These are phyloP conservation scores for Pempheris klunzingeri DNA, from an alignment of 2,797 vertebrate genomes.

Conservation along the genomic window DNA sequence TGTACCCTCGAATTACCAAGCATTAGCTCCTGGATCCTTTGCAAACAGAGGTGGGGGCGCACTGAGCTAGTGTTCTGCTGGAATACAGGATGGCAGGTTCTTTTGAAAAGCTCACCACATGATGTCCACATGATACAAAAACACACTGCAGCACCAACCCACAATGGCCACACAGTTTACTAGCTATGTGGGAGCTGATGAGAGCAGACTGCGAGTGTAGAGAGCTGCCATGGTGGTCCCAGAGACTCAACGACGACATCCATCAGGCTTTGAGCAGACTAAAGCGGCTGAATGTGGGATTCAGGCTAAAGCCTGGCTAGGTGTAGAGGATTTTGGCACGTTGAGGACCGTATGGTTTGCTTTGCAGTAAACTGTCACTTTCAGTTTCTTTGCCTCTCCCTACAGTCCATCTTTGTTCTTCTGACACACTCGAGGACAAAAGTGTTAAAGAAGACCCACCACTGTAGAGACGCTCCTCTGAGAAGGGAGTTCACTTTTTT, in stretches of 20 bases:
- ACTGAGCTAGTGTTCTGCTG: slow-evolving; percentile 45
- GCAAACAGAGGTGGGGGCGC: slow-evolving; percentile 8
- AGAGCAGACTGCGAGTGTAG: slow-evolving; percentile 67
- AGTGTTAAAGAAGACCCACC: neutral
- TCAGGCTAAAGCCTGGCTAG: slow-evolving; percentile 44
- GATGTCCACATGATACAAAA: slow-evolving; percentile 73
- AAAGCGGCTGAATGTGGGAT: slow-evolving; percentile 57
- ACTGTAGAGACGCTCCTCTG: neutral
- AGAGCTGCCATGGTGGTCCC: slow-evolving; percentile 74
- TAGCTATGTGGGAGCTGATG: slow-evolving; percentile 62
- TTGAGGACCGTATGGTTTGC: slow-evolving; percentile 26
- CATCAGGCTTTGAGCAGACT: slow-evolving; percentile 63
- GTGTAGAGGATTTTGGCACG: slow-evolving; percentile 41
- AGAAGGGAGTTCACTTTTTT: neutral
- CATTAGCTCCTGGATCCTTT: slow-evolving; percentile 49
- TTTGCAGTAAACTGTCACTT: slow-evolving; percentile 30
- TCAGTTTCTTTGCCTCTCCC: slow-evolving; percentile 39
- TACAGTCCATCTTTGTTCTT: slow-evolving; percentile 13
- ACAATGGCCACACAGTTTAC: slow-evolving; percentile 68
- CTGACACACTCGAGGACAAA: slow-evolving; percentile 4
- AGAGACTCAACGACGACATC: slow-evolving; percentile 59
- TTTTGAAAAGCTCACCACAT: slow-evolving; percentile 72
- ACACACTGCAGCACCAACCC: slow-evolving; percentile 55
- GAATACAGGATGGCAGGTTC: slow-evolving; percentile 66
- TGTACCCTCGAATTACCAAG: slow-evolving; percentile 43